Base-by-base conservation (phyloP, 2,113 vertebrate genomes). In the Lepus europaeus region DNA sequence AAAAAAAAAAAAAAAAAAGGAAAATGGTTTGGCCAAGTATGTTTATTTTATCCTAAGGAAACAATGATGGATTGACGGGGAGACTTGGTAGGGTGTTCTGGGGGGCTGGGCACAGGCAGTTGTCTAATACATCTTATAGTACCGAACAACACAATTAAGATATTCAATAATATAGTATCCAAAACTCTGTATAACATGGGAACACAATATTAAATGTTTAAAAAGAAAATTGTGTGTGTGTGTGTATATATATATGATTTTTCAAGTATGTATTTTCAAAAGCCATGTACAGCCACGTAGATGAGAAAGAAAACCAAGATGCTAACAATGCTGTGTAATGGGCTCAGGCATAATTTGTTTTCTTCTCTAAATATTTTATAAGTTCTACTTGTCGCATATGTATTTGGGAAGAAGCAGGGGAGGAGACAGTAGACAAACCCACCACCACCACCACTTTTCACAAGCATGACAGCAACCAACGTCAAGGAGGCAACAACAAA, bases 31-130 rank as follows among this genome's bases (percentile, higher is more conserved):
- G 89, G 85, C 16, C 20, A 31, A 90, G 17, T n/a, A 72, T 77
- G 81, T 78, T 93, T 73, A 92, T 19, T 83, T 74, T 91, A 89
- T 17, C 39, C 33, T 29, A 78, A 49, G 31, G 31, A 86, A 89
- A 70, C 45, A 89, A 64, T 63, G 61, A 68, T 39, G 31, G 86
- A 96, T 13, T 68, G 16, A 94, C 39, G 39, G 29, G 16, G 73
- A 64, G 83, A 74, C 3, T 20, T 59, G n/a, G 49, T 70, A 5
- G 33, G 39, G 56, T 25, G n/a, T 11, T 69, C 51, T 27, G 56
- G n/a, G 6, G 56, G 9, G 12, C 8, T 45, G 72, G 12, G 39
- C 39, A 39, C 39, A 39, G 39, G 39, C 39, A 39, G 39, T 39
- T 39, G 39, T 39, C 4, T 39, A 39, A 39, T 39, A 39, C 39